phyloP scores from a whole-genome alignment of 2,797 vertebrate species.

The Myotis vivesi region DNA sequence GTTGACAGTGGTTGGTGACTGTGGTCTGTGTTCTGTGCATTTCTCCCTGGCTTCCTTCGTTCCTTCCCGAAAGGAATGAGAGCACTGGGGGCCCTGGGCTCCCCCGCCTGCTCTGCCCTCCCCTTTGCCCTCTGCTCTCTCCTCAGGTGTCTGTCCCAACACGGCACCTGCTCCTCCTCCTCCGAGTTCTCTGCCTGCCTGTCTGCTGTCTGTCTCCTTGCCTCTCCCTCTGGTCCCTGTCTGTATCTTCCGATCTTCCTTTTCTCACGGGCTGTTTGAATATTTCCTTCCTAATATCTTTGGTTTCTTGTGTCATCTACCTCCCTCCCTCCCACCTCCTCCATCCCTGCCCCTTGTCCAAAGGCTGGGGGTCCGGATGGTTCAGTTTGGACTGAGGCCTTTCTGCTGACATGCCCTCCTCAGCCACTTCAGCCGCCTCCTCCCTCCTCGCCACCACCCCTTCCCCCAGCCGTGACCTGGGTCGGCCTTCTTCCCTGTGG shows the following conservation, averaged over 20 bases:
- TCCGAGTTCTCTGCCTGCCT: slow-evolving; percentile 42
- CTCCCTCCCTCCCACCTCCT: slow-evolving; percentile 61
- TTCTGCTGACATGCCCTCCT: slow-evolving; percentile 4
- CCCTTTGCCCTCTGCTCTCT: slow-evolving; percentile 3
- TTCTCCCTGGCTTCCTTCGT: slow-evolving; percentile 63
- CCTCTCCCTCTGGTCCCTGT: slow-evolving; percentile 39
- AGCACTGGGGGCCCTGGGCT: not conserved
- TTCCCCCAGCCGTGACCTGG: slow-evolving; percentile 90
- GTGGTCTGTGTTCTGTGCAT: slow-evolving; percentile 74
- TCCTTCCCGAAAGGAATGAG: slow-evolving; percentile 66
- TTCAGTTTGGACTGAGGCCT: not conserved
- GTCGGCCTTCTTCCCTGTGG: slow-evolving; percentile 89
- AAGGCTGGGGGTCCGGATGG: not conserved
- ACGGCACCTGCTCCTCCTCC: not conserved
- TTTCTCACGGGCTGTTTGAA: slow-evolving; percentile 19
- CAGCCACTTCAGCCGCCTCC: not conserved
- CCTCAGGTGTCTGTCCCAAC: slow-evolving; percentile 11
- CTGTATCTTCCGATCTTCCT: not conserved
- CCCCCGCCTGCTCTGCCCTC: not conserved
- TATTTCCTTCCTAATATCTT: not conserved
- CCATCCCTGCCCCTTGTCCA: not conserved
- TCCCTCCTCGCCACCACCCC: slow-evolving; percentile 79
- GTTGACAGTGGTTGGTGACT: slow-evolving; percentile 77
- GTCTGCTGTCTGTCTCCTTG: slow-evolving; percentile 34
- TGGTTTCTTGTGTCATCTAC: slow-evolving; percentile 66